Base-by-base conservation (phyloP, 2,113 vertebrate genomes). In the Lonchura striata region DNA sequence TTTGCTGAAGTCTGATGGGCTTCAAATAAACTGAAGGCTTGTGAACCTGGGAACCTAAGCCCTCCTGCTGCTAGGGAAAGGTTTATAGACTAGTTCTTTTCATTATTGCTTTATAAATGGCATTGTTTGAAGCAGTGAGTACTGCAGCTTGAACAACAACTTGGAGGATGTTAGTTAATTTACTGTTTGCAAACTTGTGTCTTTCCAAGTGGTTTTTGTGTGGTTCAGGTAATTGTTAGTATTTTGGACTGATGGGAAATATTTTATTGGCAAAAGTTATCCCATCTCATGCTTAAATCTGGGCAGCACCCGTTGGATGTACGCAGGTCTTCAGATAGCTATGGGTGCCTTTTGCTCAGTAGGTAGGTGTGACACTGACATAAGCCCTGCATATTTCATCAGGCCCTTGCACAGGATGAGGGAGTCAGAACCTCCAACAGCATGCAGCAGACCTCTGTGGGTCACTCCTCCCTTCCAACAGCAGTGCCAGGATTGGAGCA, bases 11-110 rank as follows among this genome's bases (percentile, higher is more conserved):
- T 95, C 68, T 93, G 75, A 69, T 71, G 69, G 22, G 21, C 76
- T 88, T 95, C 95, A 97, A 96, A 97, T 86, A 92, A 91, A 87
- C 47, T 82, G 76, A 46, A 81, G n/a, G 1, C 78, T 96, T 92
- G 77, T 95, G 93, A 95, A 96, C 31, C 46, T n/a, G 66, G 74
- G 28, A 95, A 42, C 76, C 47, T 90, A 65, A 94, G 80, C 42
- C 57, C 90, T 89, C 96, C 90, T 95, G 88, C 88, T 42, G 82
- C 83, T 92, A 59, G 88, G 64, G 64, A 52, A 94, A 91, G n/a
- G 76, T 97, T 97, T 97, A 97, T 96, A 96, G 97, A 96, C 97
- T 96, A 92, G 92, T 90, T 97, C 74, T 76, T 97, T 97, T 95
- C 86, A 82, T 97, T 96, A 96, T 71, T 3, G 31, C 88, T 96